Conservation (phyloP, 2,888 invertebrate genomes). For the Drosophila mettleri region DNA sequence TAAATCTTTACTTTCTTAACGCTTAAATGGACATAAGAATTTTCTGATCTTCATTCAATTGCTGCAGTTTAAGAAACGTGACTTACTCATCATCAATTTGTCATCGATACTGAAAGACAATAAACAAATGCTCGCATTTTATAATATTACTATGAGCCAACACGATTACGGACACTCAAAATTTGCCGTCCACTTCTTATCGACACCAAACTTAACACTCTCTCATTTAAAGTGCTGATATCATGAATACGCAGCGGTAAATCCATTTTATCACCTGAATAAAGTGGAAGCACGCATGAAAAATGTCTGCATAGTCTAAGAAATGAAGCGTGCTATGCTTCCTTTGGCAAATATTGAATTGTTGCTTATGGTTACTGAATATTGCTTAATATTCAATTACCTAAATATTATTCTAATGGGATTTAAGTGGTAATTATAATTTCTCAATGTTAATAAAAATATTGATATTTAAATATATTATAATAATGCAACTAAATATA, state of each 20-base stretch:
- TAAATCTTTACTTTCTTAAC: background rate
- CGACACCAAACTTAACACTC: background rate
- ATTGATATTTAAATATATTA: background rate
- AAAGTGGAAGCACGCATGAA: background rate
- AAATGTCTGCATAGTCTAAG: background rate
- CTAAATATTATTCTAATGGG: background rate
- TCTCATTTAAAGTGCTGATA: slow-evolving; percentile 11
- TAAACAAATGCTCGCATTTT: background rate
- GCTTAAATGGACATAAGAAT: background rate
- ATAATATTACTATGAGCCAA: background rate
- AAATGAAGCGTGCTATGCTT: background rate
- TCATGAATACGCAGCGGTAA: slow-evolving; percentile 16
- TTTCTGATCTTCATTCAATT: background rate
- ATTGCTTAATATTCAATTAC: background rate
- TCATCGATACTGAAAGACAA: background rate
- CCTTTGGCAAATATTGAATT: background rate
- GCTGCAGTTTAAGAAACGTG: background rate
- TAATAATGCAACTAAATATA: too few species aligned
- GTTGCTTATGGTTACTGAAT: background rate
- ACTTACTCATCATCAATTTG: background rate
- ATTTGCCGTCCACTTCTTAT: slow-evolving; percentile 9
- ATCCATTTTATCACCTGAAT: background rate
- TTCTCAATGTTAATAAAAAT: background rate
- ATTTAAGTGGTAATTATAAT: background rate
- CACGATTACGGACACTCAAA: background rate